Conservation (phyloP, 2,113 vertebrate genomes). For the Dipodomys merriami region DNA sequence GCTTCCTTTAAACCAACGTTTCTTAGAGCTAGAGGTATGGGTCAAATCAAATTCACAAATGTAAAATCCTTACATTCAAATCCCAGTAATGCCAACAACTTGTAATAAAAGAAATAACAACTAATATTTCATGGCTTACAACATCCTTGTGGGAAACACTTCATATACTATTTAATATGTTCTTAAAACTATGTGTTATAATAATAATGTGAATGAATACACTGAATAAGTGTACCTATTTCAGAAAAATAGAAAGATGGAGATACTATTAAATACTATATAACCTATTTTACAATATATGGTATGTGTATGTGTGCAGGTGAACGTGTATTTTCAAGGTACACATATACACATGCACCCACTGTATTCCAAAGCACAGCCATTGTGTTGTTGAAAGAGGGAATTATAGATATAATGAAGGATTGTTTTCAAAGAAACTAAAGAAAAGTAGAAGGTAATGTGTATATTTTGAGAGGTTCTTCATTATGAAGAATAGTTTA, state of each 20-base stretch:
- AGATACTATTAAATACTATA: background rate
- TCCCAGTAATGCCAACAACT: too few species aligned
- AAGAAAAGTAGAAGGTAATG: background rate
- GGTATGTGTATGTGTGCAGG: too few species aligned
- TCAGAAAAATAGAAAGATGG: background rate
- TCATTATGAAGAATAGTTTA: background rate
- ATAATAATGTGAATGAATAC: background rate
- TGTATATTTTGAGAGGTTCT: background rate
- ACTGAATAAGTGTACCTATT: background rate
- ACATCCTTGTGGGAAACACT: background rate
- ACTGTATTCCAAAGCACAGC: background rate
- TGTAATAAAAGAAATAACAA: too few species aligned
- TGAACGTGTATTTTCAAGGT: too few species aligned
- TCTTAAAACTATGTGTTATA: background rate
- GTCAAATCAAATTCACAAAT: too few species aligned
- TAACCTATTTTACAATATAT: too few species aligned
- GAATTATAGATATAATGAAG: background rate
- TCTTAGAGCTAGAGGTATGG: background rate
- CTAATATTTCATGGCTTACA: background rate
- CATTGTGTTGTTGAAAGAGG: background rate
- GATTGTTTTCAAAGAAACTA: background rate
- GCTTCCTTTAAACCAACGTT: background rate
- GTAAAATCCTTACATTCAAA: too few species aligned
- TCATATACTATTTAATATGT: constrained; percentile 16
- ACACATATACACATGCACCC: background rate